phyloP scores from a whole-genome alignment of 2,113 vertebrate species.

The Sander vitreus region DNA sequence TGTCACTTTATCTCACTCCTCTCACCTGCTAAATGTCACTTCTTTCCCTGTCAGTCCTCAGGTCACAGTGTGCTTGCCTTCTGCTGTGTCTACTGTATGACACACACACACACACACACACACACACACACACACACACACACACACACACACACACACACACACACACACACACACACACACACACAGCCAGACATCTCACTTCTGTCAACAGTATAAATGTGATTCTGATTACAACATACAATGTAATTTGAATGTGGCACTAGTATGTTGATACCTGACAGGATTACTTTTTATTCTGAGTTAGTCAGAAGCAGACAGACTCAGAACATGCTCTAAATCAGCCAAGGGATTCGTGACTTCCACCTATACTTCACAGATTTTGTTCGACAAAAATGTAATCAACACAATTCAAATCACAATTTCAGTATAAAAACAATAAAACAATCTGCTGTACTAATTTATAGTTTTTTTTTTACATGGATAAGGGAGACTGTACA shows the following conservation, averaged over 20 bases:
- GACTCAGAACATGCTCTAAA: too few relatives aligned
- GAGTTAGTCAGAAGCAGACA: not conserved
- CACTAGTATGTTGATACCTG: not conserved
- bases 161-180: constrained; percentile 8
- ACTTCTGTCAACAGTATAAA: not conserved
- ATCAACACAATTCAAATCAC: too few relatives aligned
- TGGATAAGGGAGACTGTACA: too few relatives aligned
- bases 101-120: not conserved
- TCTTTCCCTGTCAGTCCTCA: constrained; percentile 35
- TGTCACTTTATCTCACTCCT: constrained; percentile 8
- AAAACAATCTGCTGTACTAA: too few relatives aligned
- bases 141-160: not conserved
- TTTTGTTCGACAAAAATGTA: too few relatives aligned
- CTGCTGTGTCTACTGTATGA: constrained; percentile 13
- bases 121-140: not conserved
- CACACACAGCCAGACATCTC: not conserved
- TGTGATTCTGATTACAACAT: constrained; percentile 16
- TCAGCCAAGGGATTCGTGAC: too few relatives aligned
- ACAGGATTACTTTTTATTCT: not conserved
- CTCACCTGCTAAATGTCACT: constrained; percentile 63
- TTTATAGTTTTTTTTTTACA: too few relatives aligned
- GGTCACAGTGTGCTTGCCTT: not conserved
- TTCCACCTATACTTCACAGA: too few relatives aligned
- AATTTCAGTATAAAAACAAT: too few relatives aligned
- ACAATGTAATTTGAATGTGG: not conserved